Evolutionary conservation across 2,888 invertebrate species (phyloP).

Genomic region (Diloba caeruleocephala): DNA sequence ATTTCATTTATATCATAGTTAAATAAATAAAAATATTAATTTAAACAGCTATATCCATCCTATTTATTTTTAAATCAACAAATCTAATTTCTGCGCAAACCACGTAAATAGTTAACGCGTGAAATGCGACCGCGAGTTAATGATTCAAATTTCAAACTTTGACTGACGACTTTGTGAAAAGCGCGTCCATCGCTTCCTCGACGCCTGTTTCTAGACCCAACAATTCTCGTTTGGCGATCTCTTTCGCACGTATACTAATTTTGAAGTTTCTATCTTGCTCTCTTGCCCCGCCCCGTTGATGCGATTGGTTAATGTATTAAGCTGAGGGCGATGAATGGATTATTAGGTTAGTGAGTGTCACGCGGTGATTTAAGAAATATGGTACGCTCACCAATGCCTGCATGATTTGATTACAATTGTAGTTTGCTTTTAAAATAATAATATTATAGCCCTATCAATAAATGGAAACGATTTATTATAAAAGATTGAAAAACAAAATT

Average conservation of each 20-base stretch:
- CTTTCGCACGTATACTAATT: constrained; percentile 41
- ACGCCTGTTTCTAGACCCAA: constrained; percentile 60
- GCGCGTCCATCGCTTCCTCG: constrained; percentile 43
- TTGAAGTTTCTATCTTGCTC: constrained; percentile 54
- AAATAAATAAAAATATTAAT: not conserved
- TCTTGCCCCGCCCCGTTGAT: constrained; percentile 62
- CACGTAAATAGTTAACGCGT: constrained; percentile 51
- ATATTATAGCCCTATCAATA: not conserved
- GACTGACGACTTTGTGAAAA: constrained; percentile 58
- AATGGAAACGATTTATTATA: not conserved
- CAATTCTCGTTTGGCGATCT: constrained; percentile 42
- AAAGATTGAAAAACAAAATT: too few species aligned
- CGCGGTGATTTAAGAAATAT: constrained; percentile 38
- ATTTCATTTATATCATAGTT: constrained; percentile 1
- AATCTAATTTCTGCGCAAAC: constrained; percentile 12
- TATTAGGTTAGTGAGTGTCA: constrained; percentile 43
- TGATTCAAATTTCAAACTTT: constrained; percentile 60
- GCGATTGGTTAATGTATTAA: constrained; percentile 61
- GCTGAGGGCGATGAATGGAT: constrained; percentile 55
- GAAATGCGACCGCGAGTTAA: constrained; percentile 38
- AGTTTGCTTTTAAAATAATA: constrained; percentile 15
- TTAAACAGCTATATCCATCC: constrained; percentile 17
- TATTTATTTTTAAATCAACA: constrained; percentile 6
- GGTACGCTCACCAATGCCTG: constrained; percentile 21
- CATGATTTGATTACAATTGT: constrained; percentile 20